phyloP scores from a whole-genome alignment of 64 coral and sea anemone species.

The Astreopora myriophthalma region DNA sequence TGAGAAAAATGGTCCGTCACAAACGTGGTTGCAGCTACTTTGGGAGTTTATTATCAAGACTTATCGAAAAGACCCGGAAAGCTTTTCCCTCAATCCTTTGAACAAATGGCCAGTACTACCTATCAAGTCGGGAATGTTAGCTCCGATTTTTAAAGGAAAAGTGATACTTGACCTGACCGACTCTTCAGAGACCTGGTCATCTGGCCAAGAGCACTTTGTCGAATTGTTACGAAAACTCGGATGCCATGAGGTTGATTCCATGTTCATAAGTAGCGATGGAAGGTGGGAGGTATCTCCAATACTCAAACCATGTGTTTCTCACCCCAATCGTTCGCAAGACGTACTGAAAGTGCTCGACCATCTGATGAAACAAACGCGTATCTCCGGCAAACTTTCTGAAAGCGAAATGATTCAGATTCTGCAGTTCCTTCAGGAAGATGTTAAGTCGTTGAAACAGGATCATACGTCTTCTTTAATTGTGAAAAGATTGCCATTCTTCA shows the following conservation, averaged over 20 bases:
- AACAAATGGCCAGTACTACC: conserved; percentile 82
- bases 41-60: conserved; percentile 64
- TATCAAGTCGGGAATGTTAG: conserved; percentile 31
- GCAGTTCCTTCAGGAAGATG: conserved; percentile 77
- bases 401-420: conserved; percentile 41
- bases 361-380: neutral
- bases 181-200: conserved; percentile 35
- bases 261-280: conserved; percentile 21
- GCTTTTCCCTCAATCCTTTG: conserved; percentile 62
- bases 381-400: conserved; percentile 49
- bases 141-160: conserved; percentile 71
- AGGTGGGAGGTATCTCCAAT: neutral
- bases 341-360: conserved; percentile 70
- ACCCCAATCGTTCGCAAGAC: conserved; percentile 66
- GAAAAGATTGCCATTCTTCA: conserved; percentile 84
- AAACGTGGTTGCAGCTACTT: conserved; percentile 63
- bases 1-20: neutral
- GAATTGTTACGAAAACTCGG: conserved; percentile 20
- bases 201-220: conserved; percentile 43
- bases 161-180: conserved; percentile 73
- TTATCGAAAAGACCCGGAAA: neutral
- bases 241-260: conserved; percentile 63
- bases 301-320: conserved; percentile 61
- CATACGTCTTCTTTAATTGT: neutral
- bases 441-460: neutral